phyloP scores from a whole-genome alignment of 2,113 vertebrate genomes.

The Capra hircus region DNA sequence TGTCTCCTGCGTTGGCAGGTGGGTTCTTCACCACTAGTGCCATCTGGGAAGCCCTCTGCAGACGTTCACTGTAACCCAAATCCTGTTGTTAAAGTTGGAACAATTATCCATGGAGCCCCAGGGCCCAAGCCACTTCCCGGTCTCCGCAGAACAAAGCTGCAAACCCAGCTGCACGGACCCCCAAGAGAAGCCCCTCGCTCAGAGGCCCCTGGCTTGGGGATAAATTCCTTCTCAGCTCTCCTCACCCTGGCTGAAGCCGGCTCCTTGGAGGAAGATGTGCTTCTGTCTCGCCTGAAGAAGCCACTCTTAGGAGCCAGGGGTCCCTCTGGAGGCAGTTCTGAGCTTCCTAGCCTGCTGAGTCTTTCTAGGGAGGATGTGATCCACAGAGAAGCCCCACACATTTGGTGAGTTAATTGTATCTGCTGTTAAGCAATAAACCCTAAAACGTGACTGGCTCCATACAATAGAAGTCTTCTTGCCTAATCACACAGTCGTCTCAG shows the following conservation, averaged over 20 bases:
- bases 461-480: accelerated
- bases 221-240: not conserved
- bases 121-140: not conserved
- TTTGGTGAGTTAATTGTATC: not conserved
- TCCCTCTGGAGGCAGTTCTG: not conserved
- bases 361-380: not conserved
- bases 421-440: not conserved
- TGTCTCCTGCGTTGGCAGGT: not conserved
- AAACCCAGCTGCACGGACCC: not conserved
- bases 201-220: accelerated
- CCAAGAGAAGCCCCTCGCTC: accelerated
- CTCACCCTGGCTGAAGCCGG: not conserved
- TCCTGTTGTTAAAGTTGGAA: not conserved
- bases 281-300: not conserved
- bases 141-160: not conserved
- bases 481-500: no score
- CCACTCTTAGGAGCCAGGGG: not conserved
- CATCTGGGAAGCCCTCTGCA: not conserved
- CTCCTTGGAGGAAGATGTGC: not conserved
- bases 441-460: not conserved
- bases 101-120: accelerated
- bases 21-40: not conserved
- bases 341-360: not conserved
- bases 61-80: not conserved
- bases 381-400: no score